Percentiles rank a stretch among this genome's conserved stretches.
Conservation (phyloP, 2,113 vertebrate species). For the Brienomyrus brachyistius region DNA sequence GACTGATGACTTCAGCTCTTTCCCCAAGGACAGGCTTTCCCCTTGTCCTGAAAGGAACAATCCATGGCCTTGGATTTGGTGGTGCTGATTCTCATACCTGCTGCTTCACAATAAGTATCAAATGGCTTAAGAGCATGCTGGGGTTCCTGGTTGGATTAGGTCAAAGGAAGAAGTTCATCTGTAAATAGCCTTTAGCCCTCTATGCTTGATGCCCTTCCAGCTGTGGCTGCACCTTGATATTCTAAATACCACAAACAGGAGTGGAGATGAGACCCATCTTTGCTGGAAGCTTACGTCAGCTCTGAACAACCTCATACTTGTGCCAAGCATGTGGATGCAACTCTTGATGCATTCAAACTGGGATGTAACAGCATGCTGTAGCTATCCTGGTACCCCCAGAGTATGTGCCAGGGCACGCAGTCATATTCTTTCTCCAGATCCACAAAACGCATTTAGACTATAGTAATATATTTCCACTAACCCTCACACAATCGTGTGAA, state of each 20-base stretch:
- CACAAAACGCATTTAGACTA: background rate
- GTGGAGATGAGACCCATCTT: background rate
- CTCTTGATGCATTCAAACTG: background rate
- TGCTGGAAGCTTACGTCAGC: background rate
- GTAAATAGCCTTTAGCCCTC: background rate
- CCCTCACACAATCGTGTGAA: background rate
- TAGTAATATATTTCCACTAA: background rate
- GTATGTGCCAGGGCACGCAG: background rate
- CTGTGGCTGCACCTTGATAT: background rate
- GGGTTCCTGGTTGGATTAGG: background rate
- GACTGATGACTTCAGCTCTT: background rate
- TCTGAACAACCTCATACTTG: background rate
- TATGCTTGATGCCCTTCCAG: background rate
- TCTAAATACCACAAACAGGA: background rate
- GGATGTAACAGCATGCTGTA: background rate
- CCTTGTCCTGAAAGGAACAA: background rate
- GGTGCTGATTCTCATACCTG: background rate
- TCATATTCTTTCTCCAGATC: background rate
- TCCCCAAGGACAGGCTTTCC: background rate
- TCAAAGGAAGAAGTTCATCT: background rate
- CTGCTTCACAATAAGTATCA: background rate
- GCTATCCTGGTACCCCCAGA: background rate
- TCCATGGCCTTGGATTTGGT: background rate
- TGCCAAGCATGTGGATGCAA: background rate
- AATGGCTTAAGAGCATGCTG: background rate